phyloP scores from a whole-genome alignment of 2,888 invertebrate species.

The Noctua janthina region DNA sequence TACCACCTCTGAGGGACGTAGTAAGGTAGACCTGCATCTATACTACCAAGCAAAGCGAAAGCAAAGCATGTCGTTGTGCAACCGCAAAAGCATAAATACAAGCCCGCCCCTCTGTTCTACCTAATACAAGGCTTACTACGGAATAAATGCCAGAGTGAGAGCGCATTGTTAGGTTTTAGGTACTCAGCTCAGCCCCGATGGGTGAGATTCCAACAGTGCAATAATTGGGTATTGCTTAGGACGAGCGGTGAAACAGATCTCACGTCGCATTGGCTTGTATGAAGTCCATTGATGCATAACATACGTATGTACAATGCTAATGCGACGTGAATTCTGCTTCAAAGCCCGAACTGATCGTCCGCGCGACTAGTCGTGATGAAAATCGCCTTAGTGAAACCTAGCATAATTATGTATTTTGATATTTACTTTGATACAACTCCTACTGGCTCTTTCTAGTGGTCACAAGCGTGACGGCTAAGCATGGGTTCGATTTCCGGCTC shows the following conservation, averaged over 20 bases:
- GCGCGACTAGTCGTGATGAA: background rate
- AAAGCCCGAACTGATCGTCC: background rate
- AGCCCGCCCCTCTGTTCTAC: too few relatives aligned
- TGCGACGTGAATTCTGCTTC: background rate
- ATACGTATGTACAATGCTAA: background rate
- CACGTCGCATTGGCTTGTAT: background rate
- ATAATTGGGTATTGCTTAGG: background rate
- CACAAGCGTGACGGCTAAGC: too few relatives aligned
- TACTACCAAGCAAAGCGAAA: too few relatives aligned
- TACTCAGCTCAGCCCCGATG: background rate
- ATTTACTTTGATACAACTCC: background rate
- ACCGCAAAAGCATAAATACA: too few relatives aligned
- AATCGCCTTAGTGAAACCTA: background rate
- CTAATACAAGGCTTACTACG: background rate
- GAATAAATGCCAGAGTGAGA: background rate
- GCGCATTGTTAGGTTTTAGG: background rate
- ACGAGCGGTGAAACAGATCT: background rate
- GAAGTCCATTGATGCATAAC: background rate
- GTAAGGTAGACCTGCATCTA: too few relatives aligned
- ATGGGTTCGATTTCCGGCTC: too few relatives aligned
- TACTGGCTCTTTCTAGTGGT: too few relatives aligned
- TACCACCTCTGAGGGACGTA: too few relatives aligned
- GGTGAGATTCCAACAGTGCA: background rate
- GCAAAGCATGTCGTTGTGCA: too few relatives aligned
- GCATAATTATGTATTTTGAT: background rate